These are phyloP conservation scores for Hipposideros armiger DNA, from an alignment of 2,113 vertebrate species.

Conservation along the genomic window DNA sequence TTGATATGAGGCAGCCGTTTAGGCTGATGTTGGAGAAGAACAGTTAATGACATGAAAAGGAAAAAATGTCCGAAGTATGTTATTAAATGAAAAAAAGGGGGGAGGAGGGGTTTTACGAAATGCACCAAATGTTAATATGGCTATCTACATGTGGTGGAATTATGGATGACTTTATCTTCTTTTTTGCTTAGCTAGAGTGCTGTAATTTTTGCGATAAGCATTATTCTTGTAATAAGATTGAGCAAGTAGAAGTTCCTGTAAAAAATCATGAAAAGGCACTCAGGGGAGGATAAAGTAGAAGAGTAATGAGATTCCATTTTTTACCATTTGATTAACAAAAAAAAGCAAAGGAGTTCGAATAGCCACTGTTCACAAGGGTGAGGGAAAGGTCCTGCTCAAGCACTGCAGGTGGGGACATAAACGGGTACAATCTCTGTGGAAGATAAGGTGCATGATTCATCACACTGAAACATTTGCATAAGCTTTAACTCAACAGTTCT, in stretches of 20 bases:
- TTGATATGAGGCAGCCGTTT: neutral
- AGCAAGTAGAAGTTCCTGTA: neutral
- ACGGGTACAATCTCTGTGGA: neutral
- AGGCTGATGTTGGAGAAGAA: constrained; percentile 19
- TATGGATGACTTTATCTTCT: neutral
- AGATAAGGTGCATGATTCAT: neutral
- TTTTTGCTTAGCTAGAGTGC: constrained; percentile 32
- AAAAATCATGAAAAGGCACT: neutral
- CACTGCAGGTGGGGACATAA: neutral
- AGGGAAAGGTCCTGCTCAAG: neutral
- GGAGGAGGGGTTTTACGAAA: neutral
- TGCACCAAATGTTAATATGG: neutral
- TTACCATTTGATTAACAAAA: neutral
- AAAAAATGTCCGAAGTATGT: constrained; percentile 25
- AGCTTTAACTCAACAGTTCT: neutral
- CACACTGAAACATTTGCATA: neutral
- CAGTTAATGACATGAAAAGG: neutral
- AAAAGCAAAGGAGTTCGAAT: neutral
- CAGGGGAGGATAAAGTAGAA: neutral
- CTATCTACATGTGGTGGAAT: neutral
- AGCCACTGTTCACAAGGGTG: neutral
- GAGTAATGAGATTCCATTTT: neutral
- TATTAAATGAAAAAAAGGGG: neutral
- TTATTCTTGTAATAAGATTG: neutral
- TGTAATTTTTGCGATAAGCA: neutral